These are phyloP conservation scores for Coryphaenoides rupestris DNA, from an alignment of 2,113 vertebrate genomes.

Conservation along the genomic window DNA sequence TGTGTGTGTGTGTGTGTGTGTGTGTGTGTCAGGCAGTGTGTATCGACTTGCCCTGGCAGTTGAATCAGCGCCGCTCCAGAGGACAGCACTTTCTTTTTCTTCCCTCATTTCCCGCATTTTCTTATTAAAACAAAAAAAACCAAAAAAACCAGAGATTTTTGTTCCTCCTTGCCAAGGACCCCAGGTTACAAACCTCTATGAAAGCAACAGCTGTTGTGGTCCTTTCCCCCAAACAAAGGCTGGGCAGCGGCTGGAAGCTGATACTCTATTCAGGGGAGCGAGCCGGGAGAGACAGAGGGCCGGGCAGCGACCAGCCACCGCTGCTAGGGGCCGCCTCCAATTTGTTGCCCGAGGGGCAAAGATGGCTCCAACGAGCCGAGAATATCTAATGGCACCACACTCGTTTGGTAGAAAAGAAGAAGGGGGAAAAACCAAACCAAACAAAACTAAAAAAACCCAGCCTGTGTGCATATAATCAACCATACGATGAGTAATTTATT, in stretches of 20 bases:
- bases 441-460: background rate
- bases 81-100: background rate
- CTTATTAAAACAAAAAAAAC: conserved; percentile 47
- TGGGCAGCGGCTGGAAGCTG: conserved; percentile 62
- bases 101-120: conserved; percentile 33
- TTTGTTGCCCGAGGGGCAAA: conserved; percentile 45
- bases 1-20: too few species aligned
- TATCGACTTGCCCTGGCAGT: too few species aligned
- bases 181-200: conserved; percentile 84
- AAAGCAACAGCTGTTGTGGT: conserved; percentile 92
- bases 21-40: too few species aligned
- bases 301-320: background rate
- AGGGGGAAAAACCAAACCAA: background rate
- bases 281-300: conserved; percentile 51
- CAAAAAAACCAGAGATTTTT: conserved; percentile 26
- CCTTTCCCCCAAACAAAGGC: conserved; percentile 61
- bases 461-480: conserved; percentile 24
- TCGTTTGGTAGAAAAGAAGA: conserved; percentile 19
- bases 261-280: conserved; percentile 58
- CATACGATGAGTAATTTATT: conserved; percentile 50
- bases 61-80: background rate
- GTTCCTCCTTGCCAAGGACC: conserved; percentile 58
- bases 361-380: conserved; percentile 14
- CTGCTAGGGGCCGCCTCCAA: conserved; percentile 38
- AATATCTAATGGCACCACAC: conserved; percentile 21